These are phyloP conservation scores for Biston betularia DNA, from an alignment of 2,888 invertebrate genomes.

Conservation along the genomic window DNA sequence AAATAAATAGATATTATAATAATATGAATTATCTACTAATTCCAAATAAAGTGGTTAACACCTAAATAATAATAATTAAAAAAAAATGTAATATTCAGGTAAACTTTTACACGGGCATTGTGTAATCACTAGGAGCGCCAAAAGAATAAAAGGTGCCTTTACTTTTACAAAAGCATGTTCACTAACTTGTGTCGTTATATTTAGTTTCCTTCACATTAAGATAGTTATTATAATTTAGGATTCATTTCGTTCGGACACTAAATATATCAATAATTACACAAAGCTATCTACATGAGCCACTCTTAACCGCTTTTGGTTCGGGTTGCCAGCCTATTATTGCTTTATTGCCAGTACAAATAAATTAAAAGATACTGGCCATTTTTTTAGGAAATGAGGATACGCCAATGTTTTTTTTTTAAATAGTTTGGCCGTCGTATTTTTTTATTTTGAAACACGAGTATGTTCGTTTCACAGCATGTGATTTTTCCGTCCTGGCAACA, in stretches of 20 bases:
- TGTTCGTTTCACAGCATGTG: constrained; percentile 45
- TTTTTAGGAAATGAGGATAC: constrained; percentile 20
- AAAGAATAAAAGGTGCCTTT: constrained; percentile 66
- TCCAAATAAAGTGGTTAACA: constrained; percentile 60
- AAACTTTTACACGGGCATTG: constrained; percentile 63
- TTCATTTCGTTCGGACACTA: constrained; percentile 78
- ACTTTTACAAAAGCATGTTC: constrained; percentile 65
- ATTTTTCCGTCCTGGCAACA: constrained; percentile 67
- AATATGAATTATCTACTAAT: constrained; percentile 77
- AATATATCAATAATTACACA: constrained; percentile 84
- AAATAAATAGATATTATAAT: constrained; percentile 84
- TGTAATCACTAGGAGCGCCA: constrained; percentile 69
- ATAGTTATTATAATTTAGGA: constrained; percentile 59
- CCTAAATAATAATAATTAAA: constrained; percentile 41
- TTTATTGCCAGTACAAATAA: constrained; percentile 30
- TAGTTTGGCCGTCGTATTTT: constrained; percentile 12
- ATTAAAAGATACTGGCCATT: constrained; percentile 36
- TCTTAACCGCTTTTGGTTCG: constrained; percentile 62
- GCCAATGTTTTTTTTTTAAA: constrained; percentile 19
- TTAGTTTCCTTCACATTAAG: constrained; percentile 62
- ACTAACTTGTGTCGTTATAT: constrained; percentile 55
- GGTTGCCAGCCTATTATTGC: constrained; percentile 56
- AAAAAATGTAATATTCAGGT: constrained; percentile 63
- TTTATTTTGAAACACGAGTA: constrained; percentile 12
- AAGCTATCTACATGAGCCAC: constrained; percentile 86